phyloP scores from a whole-genome alignment of 2,113 vertebrate species.

The Galeopterus variegatus region DNA sequence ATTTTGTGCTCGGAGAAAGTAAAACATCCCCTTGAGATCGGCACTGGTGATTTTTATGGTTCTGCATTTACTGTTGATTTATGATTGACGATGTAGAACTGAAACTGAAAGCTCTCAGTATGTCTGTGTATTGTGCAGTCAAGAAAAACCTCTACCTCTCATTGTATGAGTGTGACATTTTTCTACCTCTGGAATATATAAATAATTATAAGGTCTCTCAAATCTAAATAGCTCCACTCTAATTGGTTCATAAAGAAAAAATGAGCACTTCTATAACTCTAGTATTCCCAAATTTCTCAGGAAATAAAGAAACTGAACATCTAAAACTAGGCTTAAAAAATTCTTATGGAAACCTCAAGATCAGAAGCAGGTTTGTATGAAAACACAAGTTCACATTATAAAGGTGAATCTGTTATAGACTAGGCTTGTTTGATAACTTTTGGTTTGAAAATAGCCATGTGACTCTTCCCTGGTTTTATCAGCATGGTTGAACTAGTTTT shows the following conservation, averaged over 20 bases:
- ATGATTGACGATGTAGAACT: not conserved
- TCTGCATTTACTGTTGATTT: conserved; percentile 15
- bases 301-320: conserved; percentile 33
- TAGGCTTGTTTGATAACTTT: conserved; percentile 24
- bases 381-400: not conserved
- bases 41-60: not conserved
- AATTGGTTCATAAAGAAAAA: conserved; percentile 21
- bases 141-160: conserved; percentile 14
- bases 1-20: not conserved
- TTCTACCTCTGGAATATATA: not conserved
- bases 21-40: not conserved
- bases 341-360: conserved; percentile 29
- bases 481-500: not conserved
- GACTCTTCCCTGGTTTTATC: not conserved
- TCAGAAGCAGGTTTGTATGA: not conserved
- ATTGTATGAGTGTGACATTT: not conserved
- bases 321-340: conserved; percentile 44
- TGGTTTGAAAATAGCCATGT: not conserved
- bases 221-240: conserved; percentile 1
- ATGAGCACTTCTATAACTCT: not conserved
- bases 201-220: conserved; percentile 26
- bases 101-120: not conserved
- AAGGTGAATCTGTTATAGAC: not conserved
- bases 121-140: not conserved
- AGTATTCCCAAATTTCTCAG: conserved; percentile 20